Conservation (phyloP, 2,888 invertebrate species). For the Drosophila colorata region DNA sequence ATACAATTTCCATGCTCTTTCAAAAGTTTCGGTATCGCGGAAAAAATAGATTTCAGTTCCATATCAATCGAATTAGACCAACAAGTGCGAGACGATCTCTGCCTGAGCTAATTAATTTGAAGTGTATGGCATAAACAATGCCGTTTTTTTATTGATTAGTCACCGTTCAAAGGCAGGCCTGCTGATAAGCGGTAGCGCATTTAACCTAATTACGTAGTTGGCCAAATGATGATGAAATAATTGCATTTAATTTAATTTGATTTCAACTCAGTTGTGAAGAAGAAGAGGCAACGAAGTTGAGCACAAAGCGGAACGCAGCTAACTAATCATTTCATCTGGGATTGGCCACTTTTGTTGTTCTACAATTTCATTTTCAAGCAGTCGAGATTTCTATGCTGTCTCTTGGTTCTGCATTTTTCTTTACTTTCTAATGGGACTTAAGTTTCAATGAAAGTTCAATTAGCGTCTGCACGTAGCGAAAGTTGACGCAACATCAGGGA, state of each 20-base stretch:
- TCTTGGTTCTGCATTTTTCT: conserved; percentile 55
- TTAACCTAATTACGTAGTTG: conserved; percentile 76
- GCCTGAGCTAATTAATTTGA: conserved; percentile 58
- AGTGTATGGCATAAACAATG: conserved; percentile 47
- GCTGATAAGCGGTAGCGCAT: conserved; percentile 68
- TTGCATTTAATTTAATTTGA: conserved; percentile 79
- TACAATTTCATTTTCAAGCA: conserved; percentile 64
- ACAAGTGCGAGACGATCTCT: conserved; percentile 48
- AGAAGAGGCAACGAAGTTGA: conserved; percentile 26
- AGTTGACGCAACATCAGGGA: conserved; percentile 58
- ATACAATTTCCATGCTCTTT: conserved; percentile 20
- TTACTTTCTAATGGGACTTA: conserved; percentile 75
- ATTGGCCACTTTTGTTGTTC: conserved; percentile 37
- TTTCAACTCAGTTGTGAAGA: conserved; percentile 43
- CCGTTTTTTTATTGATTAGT: conserved; percentile 57
- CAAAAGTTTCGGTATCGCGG: conserved; percentile 15
- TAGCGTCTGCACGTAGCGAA: conserved; percentile 70
- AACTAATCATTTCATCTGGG: conserved; percentile 60
- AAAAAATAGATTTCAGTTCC: conserved; percentile 41
- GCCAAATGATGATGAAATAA: conserved; percentile 73
- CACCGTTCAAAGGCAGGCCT: conserved; percentile 36
- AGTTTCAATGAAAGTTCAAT: conserved; percentile 80
- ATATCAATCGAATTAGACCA: conserved; percentile 58
- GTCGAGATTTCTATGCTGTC: conserved; percentile 48
- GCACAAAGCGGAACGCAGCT: conserved; percentile 37